Base-by-base conservation (phyloP, 2,797 vertebrate species). In the Silurus aristotelis region DNA sequence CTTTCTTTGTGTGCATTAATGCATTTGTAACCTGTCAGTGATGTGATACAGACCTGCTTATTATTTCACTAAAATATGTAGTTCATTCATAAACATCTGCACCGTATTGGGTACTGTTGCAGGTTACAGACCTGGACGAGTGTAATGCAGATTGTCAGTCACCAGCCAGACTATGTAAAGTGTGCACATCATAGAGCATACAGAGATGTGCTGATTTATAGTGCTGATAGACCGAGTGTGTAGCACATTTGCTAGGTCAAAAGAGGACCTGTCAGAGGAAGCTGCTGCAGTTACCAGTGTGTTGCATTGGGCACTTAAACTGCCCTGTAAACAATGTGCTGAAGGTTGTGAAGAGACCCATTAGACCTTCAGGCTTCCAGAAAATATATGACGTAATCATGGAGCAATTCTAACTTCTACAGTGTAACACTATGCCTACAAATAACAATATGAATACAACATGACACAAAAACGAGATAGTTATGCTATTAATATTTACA, bases 1-100 rank as follows among this genome's bases (percentile, higher is more conserved):
- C 56, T 85, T 84, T 77, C 75, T 71, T 22, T 80, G 67, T 77
- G 48, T 80, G 56, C 76, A 10, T 9, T 72, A 7, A 80, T 64
- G 52, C 31, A 70, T 56, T 43, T 55, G 31, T 25, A 63, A 14
- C 27, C 56, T 60, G 27, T 31, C 64, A 46, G 52, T 56, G 5
- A 81, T 55, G 61, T 64, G 58, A 75, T 75, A 20, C 38, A 17
- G 22, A 55, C 2, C 61, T 10, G 1, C 6, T 14, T 31, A 20
- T 31, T 31, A 67, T 1, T 64, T n/a, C 3, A n/a, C 2, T 27
- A 6, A 66, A 7, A 43, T 38, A 19, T 10, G 17, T 43, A 70
- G 31, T 19, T 6, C n/a, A 72, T 52, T 6, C 43, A 73, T 2
- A 5, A 52, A 14, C 52, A 73, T 75, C n/a, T 25, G 72, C 22